A percentile compares a stretch with the other conserved stretches of the same genome.
Evolutionary conservation across 2,797 vertebrate species (phyloP).

Genomic region (Glossophaga mutica): DNA sequence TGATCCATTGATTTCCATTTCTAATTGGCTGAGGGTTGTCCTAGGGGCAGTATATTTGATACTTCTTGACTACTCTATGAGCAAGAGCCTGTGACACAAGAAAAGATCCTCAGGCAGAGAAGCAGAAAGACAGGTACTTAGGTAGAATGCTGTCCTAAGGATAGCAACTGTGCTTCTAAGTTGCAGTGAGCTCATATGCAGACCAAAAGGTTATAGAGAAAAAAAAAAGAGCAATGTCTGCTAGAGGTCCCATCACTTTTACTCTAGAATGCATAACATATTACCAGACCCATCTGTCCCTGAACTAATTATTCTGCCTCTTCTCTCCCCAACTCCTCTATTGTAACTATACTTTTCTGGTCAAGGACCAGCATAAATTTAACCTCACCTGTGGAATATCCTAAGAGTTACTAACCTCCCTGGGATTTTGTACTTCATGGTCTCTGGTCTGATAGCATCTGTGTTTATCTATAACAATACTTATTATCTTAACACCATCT

Average conservation of each 20-base stretch:
- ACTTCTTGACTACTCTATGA: not conserved
- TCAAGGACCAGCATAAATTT: not conserved
- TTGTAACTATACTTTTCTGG: not conserved
- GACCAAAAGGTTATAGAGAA: not conserved
- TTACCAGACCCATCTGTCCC: not conserved
- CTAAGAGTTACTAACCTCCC: not conserved
- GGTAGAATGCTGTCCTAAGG: not conserved
- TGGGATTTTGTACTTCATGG: not conserved
- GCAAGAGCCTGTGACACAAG: not conserved
- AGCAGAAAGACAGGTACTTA: not conserved
- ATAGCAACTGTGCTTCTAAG: not conserved
- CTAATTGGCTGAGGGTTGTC: not conserved
- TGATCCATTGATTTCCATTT: not conserved
- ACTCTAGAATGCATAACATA: not conserved
- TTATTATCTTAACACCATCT: not conserved
- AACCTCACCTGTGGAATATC: not conserved
- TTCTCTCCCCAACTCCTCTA: not conserved
- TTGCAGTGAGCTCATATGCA: not conserved
- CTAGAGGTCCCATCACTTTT: not conserved
- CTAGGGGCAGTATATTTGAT: not conserved
- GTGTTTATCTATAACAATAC: not conserved
- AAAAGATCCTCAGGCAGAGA: not conserved
- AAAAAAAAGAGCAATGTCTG: fast-evolving
- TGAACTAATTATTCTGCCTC: not conserved
- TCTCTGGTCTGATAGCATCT: not conserved